phyloP scores from a whole-genome alignment of 2,113 vertebrate genomes.

The Prunella fulvescens region DNA sequence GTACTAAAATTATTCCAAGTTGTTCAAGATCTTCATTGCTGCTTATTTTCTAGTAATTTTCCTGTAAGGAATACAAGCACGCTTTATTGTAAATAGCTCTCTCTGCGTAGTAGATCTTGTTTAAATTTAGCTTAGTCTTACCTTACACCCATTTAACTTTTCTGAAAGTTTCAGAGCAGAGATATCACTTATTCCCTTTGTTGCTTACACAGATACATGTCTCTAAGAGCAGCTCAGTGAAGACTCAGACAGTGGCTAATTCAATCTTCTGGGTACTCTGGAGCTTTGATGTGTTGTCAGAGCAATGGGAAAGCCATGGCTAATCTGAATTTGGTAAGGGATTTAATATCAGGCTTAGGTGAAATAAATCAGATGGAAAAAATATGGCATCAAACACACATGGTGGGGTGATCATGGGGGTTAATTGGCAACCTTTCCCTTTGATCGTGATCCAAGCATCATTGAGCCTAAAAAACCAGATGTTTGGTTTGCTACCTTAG shows the following conservation, averaged over 20 bases:
- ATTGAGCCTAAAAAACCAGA: slow-evolving; percentile 27
- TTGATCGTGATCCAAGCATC: slow-evolving; percentile 33
- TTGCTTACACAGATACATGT: neutral
- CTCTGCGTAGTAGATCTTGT: neutral
- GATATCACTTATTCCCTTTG: slow-evolving; percentile 35
- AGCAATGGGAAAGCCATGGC: neutral
- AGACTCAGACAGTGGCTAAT: slow-evolving; percentile 4
- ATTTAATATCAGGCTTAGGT: slow-evolving; percentile 26
- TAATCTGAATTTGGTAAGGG: slow-evolving; percentile 35
- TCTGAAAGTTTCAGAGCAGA: neutral
- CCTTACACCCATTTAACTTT: neutral
- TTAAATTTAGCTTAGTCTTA: neutral
- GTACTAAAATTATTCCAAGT: neutral
- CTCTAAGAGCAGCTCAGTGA: neutral
- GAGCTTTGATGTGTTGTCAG: slow-evolving; percentile 40
- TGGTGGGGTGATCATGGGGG: neutral
- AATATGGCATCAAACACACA: slow-evolving; percentile 12
- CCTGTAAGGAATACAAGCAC: neutral
- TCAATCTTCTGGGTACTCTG: slow-evolving; percentile 13
- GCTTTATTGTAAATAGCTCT: neutral
- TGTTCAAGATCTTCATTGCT: neutral
- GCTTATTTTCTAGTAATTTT: neutral
- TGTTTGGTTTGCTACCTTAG: slow-evolving; percentile 20
- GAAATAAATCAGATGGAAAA: slow-evolving; percentile 50
- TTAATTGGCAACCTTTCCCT: slow-evolving; percentile 53